phyloP scores from a whole-genome alignment of 2,113 vertebrate genomes.

The Eurypyga helias region DNA sequence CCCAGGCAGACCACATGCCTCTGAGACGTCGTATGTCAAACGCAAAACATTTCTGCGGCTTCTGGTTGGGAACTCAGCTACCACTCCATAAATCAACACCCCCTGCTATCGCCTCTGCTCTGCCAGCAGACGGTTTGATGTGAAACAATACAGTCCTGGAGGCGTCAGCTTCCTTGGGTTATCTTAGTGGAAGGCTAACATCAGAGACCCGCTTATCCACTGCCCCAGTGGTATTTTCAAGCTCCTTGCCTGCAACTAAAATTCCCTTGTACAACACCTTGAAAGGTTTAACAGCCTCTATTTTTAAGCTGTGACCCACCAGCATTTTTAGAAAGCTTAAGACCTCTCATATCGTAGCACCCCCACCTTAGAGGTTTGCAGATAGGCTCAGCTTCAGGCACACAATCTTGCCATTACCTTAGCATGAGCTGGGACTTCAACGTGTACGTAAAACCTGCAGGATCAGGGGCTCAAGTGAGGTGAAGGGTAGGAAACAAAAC shows the following conservation, averaged over 20 bases:
- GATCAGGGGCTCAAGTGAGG: background rate
- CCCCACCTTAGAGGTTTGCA: background rate
- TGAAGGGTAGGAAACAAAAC: background rate
- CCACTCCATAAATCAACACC: conserved; percentile 27
- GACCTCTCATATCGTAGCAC: background rate
- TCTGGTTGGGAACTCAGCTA: background rate
- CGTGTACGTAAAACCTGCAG: background rate
- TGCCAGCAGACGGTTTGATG: background rate
- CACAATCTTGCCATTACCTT: background rate
- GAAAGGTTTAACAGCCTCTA: background rate
- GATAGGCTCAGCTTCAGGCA: background rate
- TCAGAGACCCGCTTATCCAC: background rate
- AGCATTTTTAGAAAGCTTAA: background rate
- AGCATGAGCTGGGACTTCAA: background rate
- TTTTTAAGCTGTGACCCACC: background rate
- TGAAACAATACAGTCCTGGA: background rate
- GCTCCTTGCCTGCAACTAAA: background rate
- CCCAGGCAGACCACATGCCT: background rate
- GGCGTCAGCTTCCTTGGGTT: background rate
- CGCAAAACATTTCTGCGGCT: background rate
- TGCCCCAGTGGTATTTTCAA: background rate
- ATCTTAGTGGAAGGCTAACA: background rate
- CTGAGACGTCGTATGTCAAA: fast-evolving
- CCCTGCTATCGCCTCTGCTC: background rate
- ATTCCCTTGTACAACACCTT: background rate